These are phyloP conservation scores for Cetoscarus ocellatus DNA, from an alignment of 2,797 vertebrate genomes.

Conservation along the genomic window DNA sequence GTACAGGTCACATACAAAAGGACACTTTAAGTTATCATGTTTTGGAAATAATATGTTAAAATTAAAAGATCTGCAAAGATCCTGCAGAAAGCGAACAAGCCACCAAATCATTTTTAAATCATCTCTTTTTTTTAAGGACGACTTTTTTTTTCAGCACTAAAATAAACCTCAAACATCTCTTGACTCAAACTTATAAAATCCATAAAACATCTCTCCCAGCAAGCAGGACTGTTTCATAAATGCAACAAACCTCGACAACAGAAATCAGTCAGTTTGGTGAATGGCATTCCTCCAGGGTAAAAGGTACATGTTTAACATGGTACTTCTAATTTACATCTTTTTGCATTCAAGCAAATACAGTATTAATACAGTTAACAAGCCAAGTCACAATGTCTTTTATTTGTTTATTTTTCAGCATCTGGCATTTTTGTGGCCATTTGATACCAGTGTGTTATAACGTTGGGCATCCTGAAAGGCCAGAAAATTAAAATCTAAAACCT, in stretches of 20 bases:
- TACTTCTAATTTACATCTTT: constrained; percentile 87
- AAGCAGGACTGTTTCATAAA: constrained; percentile 75
- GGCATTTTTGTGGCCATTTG: constrained; percentile 74
- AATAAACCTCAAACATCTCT: constrained; percentile 67
- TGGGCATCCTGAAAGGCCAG: constrained; percentile 71
- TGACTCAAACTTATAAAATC: constrained; percentile 72
- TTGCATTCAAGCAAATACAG: constrained; percentile 85
- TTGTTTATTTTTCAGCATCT: constrained; percentile 74
- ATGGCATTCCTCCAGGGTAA: constrained; percentile 89
- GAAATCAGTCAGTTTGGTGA: constrained; percentile 84
- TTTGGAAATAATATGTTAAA: constrained; percentile 86
- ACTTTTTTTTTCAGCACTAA: constrained; percentile 75
- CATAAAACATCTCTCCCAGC: constrained; percentile 76
- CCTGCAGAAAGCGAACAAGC: constrained; percentile 87
- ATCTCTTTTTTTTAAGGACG: constrained; percentile 55
- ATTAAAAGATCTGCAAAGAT: constrained; percentile 80
- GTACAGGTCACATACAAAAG: constrained; percentile 97
- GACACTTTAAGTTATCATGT: constrained; percentile 94
- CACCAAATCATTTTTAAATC: constrained; percentile 74
- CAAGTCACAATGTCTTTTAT: constrained; percentile 70
- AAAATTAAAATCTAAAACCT: constrained; percentile 39
- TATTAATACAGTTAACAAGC: constrained; percentile 82
- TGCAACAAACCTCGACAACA: constrained; percentile 62
- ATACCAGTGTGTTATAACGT: constrained; percentile 70
- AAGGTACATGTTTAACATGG: constrained; percentile 90